Evolutionary conservation across 64 coral and sea anemone genomes (phyloP), one percentile per base, ranked within the genome.

Genomic region (Montipora efflorescens): DNA sequence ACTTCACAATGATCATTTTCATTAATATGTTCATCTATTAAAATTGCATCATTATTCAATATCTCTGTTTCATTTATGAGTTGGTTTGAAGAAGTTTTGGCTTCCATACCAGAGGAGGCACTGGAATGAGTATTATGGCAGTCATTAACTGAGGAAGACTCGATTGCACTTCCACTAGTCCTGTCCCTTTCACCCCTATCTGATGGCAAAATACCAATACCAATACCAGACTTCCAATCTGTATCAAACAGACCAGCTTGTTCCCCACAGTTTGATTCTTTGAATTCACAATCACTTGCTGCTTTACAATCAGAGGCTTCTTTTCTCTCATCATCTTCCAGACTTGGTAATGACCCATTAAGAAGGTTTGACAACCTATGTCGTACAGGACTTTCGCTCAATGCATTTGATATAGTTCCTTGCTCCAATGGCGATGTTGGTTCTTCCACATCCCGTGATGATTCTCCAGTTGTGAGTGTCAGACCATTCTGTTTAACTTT

Each of bases 281-380:
- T 23, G 12, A 23, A 50, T 43, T 19, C 8, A 44, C 21, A 14
- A 50, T 50, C 71, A 6, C 45, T 51, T 12, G 45, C 10, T 2
- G 21, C 45, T 71, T 70, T 51, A 83, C 19, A 47, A 12, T 48
- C 18, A 86, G 16, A 8, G 66, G 8, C 3, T 23, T 3, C 66
- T 70, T 7, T 66, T 50, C 2, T 48, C 18, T 72, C 15, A 14
- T 25, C 5, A 61, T 13, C 20, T 5, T 43, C 4, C 47, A 36
- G 19, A 23, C 15, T 18, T 1, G 9, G 18, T 10, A 47, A 68
- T 72, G 15, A 10, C 51, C 82, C 82, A 86, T 50, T 28, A 49
- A 70, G 19, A 43, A 86, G 82, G 66, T 86, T 50, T 68, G 82
- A 71, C 14, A 86, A 51, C 19, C 82, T 51, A 64, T 86, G 82